A percentile compares a stretch with the other conserved stretches of the same genome.
These are phyloP conservation scores for Knipowitschia caucasica DNA, from an alignment of 2,797 vertebrate species.

Conservation along the genomic window DNA sequence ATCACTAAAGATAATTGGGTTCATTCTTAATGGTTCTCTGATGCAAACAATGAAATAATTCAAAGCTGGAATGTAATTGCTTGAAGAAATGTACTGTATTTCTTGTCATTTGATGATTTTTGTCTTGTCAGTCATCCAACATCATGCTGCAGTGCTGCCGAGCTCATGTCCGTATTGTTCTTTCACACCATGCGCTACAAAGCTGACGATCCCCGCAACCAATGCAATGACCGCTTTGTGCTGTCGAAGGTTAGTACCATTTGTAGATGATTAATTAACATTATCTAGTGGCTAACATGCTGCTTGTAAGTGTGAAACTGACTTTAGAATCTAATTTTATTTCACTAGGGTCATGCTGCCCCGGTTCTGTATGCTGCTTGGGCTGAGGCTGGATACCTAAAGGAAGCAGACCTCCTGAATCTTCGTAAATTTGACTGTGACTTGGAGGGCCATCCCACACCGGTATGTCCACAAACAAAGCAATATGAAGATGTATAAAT, in stretches of 20 bases:
- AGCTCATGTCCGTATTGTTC: constrained; percentile 88
- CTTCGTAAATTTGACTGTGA: constrained; percentile 79
- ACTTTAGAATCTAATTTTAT: neutral
- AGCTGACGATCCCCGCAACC: constrained; percentile 75
- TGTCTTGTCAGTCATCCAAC: constrained; percentile 78
- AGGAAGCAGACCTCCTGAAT: constrained; percentile 75
- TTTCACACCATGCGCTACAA: constrained; percentile 88
- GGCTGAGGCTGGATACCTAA: constrained; percentile 77
- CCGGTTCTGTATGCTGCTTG: constrained; percentile 81
- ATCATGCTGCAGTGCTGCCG: constrained; percentile 87
- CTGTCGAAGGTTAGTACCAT: constrained; percentile 79
- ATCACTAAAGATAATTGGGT: neutral
- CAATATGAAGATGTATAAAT: neutral
- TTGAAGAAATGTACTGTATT: constrained; percentile 36
- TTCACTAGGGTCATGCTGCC: constrained; percentile 71
- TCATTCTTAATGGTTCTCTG: neutral
- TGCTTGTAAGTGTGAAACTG: neutral
- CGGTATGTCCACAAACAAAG: constrained; percentile 58
- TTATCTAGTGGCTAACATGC: no score
- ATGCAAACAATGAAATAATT: no score
- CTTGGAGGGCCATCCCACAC: constrained; percentile 82
- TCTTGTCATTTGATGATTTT: neutral
- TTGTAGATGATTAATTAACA: neutral
- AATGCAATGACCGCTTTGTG: constrained; percentile 85
- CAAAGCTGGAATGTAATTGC: neutral